phyloP scores from a whole-genome alignment of 2,797 vertebrate genomes.

The Pelobates cultripes region DNA sequence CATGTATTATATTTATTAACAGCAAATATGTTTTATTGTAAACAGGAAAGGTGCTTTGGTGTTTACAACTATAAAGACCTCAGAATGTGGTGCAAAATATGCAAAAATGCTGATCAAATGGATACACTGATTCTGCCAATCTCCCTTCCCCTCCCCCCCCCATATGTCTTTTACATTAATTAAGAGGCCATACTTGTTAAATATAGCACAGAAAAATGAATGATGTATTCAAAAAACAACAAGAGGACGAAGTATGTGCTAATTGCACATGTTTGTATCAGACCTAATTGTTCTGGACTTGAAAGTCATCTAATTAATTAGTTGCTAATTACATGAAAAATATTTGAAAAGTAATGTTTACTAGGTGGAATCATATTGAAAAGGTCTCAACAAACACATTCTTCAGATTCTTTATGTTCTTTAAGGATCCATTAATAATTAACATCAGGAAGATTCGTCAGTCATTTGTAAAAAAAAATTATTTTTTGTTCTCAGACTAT shows the following conservation, averaged over 20 bases:
- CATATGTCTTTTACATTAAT: too few species aligned
- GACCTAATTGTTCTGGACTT: constrained; percentile 49
- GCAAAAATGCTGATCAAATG: too few species aligned
- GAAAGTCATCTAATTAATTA: constrained; percentile 69
- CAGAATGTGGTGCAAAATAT: too few species aligned
- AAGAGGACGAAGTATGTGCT: constrained; percentile 34
- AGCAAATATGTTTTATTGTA: too few species aligned
- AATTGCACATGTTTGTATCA: constrained; percentile 56
- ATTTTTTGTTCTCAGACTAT: constrained; percentile 62
- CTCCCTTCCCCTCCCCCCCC: too few species aligned
- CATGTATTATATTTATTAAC: too few species aligned
- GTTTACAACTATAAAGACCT: too few species aligned
- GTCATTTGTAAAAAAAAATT: constrained; percentile 54
- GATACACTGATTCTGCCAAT: too few species aligned
- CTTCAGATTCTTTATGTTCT: constrained; percentile 61
- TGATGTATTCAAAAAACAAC: background rate
- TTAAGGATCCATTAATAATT: constrained; percentile 65
- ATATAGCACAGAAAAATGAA: background rate
- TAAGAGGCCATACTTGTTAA: background rate
- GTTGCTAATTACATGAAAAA: constrained; percentile 62
- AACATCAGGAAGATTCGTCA: constrained; percentile 57
- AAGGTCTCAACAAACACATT: constrained; percentile 64
- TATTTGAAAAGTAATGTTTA: constrained; percentile 62
- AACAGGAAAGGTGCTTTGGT: too few species aligned
- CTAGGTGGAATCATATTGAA: constrained; percentile 55